Evolutionary conservation across 2,113 vertebrate genomes (phyloP), one percentile per base, ranked within the genome.

Genomic region (Lamprologus speciosus): DNA sequence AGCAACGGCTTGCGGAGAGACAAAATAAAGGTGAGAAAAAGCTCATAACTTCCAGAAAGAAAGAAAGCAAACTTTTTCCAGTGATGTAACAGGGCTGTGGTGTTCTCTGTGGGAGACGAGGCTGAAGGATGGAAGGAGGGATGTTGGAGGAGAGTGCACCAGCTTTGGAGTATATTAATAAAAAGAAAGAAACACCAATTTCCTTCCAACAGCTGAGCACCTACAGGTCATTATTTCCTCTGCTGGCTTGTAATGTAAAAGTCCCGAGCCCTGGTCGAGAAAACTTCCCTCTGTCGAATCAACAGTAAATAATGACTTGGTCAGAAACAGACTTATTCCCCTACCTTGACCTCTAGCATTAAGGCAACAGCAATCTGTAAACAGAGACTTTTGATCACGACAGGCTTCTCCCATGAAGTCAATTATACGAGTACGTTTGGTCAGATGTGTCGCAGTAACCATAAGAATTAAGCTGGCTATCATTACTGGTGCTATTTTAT

Each of bases 181-280:
- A 80, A 87, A 90, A 80, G 91, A 91, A 85, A 88, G 89, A 94
- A 93, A 94, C 88, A 93, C 95, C 93, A 97, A 94, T 97, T 97
- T 97, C 92, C 95, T 97, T 96, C 89, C 90, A 93, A 94, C 95
- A 95, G 96, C 94, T 96, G 94, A 97, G 95, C 94, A 96, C 95
- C 96, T 95, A 96, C 91, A 96, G 94, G 96, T 96, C 94, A 93
- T 97, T 96, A 96, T 96, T 96, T 96, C 96, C 95, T 96, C 94
- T 90, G 92, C 88, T 51, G 84, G 85, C 84, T 91, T 91, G 89
- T 55, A 92, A 95, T 93, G 90, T 60, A 70, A 90, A 94, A 95
- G 90, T 94, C 91, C 83, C 11, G 2, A 85, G 85, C 89, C 85
- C 82, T 6, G 26, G 63, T 88, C 40, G 89, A 95, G 86, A 86